A percentile compares a stretch with the other conserved stretches of the same genome.
These are phyloP conservation scores for Cynopterus brachyotis DNA, from an alignment of 2,113 vertebrate genomes.

Conservation along the genomic window DNA sequence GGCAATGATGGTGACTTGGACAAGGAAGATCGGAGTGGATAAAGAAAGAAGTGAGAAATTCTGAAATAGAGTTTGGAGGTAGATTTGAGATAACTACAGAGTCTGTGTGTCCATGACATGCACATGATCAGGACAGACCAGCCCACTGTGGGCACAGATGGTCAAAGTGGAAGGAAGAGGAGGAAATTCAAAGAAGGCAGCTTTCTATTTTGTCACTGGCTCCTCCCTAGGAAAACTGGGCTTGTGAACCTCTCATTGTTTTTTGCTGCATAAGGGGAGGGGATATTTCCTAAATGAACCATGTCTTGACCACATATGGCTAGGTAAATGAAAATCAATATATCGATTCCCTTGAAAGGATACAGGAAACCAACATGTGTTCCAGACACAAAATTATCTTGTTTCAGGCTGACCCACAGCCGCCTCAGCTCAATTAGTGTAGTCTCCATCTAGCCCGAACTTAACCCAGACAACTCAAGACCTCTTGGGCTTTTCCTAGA, in stretches of 20 bases:
- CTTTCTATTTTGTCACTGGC: background rate
- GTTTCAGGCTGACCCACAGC: slow-evolving; percentile 56
- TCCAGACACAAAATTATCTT: slow-evolving; percentile 19
- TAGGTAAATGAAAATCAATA: slow-evolving; percentile 59
- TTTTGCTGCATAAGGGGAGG: background rate
- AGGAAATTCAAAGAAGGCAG: background rate
- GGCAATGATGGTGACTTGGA: background rate
- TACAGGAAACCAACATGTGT: slow-evolving; percentile 51
- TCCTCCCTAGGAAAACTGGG: background rate
- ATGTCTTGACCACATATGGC: slow-evolving; percentile 57
- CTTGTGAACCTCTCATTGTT: background rate
- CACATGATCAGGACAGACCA: background rate
- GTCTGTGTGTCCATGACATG: background rate
- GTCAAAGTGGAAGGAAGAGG: background rate
- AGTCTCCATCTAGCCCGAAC: background rate
- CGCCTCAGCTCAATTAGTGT: background rate
- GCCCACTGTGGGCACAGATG: background rate
- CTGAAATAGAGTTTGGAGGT: background rate
- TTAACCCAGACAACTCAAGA: background rate
- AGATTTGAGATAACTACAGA: background rate
- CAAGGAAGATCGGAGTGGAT: background rate
- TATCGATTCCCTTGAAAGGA: slow-evolving; percentile 54
- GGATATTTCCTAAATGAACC: background rate
- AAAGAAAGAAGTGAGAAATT: background rate
- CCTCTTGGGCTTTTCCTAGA: slow-evolving; percentile 27